Evolutionary conservation across 2,113 vertebrate genomes (phyloP).

Genomic region (Galeopterus variegatus): DNA sequence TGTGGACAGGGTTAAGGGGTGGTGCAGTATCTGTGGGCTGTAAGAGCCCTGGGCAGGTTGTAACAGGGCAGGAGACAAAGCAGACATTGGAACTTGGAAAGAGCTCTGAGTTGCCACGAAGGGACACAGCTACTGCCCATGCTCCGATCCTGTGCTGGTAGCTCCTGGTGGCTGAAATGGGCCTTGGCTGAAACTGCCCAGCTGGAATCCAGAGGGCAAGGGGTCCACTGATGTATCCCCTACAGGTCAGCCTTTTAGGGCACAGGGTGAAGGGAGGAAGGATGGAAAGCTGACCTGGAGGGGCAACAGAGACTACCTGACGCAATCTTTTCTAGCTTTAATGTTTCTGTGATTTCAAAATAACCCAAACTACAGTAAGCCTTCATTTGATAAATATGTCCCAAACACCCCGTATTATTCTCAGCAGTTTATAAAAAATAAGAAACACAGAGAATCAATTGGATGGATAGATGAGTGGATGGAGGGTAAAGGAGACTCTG

Average conservation of each 20-base stretch:
- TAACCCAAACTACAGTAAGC: neutral
- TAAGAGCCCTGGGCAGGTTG: neutral
- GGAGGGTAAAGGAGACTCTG: neutral
- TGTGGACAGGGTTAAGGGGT: neutral
- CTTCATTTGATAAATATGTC: conserved; percentile 2
- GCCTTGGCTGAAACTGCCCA: neutral
- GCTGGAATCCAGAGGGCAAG: neutral
- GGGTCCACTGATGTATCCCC: neutral
- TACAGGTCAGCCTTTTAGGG: neutral
- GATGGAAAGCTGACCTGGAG: neutral
- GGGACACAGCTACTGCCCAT: neutral
- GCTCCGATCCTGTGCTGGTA: neutral
- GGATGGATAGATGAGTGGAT: neutral
- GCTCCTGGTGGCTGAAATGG: neutral
- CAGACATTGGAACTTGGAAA: neutral
- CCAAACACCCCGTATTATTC: neutral
- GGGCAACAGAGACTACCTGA: neutral
- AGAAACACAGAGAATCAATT: neutral
- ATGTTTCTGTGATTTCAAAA: neutral
- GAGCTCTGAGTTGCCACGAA: neutral
- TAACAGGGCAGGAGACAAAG: neutral
- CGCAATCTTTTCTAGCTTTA: conserved; percentile 4
- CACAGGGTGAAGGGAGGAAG: neutral
- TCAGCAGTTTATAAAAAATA: conserved; percentile 15
- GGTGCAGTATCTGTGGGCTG: neutral